These are phyloP conservation scores for Egretta garzetta DNA, from an alignment of 2,113 vertebrate species.

Conservation along the genomic window DNA sequence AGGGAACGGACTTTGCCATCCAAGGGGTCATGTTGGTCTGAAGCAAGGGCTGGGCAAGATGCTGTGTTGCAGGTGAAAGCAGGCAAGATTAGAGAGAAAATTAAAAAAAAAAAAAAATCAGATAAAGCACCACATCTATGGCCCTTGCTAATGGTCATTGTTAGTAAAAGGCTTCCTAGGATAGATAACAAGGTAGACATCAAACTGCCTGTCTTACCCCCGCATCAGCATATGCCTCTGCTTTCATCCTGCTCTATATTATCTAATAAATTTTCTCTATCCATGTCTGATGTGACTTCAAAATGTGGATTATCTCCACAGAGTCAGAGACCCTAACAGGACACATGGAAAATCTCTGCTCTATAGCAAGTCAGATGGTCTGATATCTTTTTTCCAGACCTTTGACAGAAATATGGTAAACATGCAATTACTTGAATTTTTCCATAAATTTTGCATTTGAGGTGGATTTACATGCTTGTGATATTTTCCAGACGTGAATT, in stretches of 20 bases:
- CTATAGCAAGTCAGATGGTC: background rate
- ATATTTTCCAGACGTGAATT: slow-evolving; percentile 48
- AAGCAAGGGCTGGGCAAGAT: background rate
- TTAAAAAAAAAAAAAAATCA: background rate
- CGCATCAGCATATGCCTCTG: background rate
- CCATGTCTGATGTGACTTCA: background rate
- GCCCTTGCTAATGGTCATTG: background rate
- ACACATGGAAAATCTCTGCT: slow-evolving; percentile 24
- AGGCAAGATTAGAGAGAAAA: background rate
- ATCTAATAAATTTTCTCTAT: background rate
- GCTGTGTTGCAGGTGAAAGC: background rate
- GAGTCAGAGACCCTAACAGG: background rate
- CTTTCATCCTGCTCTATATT: background rate
- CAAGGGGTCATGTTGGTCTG: background rate
- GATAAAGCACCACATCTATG: background rate
- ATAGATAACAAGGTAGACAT: background rate
- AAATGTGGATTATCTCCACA: background rate
- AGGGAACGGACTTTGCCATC: background rate
- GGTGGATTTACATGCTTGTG: slow-evolving; percentile 59
- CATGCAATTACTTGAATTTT: slow-evolving; percentile 58
- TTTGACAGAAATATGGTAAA: slow-evolving; percentile 70
- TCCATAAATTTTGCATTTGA: slow-evolving; percentile 59
- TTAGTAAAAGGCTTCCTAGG: background rate
- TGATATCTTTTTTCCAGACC: slow-evolving; percentile 35
- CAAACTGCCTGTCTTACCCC: background rate